phyloP scores from a whole-genome alignment of 1,140 invertebrate genomes.

The Drosophila subobscura region DNA sequence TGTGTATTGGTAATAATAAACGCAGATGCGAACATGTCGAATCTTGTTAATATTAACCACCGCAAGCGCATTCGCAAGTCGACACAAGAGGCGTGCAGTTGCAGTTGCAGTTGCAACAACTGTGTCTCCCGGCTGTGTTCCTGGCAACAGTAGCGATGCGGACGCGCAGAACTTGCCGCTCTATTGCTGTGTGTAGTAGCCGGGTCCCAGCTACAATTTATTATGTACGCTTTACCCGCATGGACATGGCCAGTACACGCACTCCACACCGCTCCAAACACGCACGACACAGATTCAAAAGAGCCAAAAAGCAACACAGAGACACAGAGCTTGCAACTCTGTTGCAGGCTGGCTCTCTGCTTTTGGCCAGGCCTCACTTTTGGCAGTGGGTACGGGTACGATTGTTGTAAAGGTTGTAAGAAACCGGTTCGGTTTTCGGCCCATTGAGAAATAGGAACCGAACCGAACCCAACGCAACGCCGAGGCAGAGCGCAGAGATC shows the following conservation, averaged over 20 bases:
- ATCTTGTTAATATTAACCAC: constrained; percentile 61
- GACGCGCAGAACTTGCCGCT: not conserved
- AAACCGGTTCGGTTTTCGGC: constrained; percentile 44
- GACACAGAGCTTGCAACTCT: too few relatives aligned
- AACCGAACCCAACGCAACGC: not conserved
- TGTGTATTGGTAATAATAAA: constrained; percentile 63
- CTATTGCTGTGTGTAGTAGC: constrained; percentile 38
- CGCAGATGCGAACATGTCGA: constrained; percentile 71
- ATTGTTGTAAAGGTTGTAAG: constrained; percentile 55
- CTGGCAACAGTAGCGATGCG: too few relatives aligned
- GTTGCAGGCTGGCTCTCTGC: not conserved
- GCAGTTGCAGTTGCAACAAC: constrained; percentile 12
- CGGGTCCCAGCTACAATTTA: constrained; percentile 75
- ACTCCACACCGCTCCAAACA: constrained; percentile 46
- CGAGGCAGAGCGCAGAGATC: not conserved
- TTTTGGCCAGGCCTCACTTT: constrained; percentile 17
- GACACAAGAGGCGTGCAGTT: constrained; percentile 31
- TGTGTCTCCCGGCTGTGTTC: too few relatives aligned
- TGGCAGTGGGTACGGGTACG: constrained; percentile 35
- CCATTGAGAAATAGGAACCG: constrained; percentile 57
- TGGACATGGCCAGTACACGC: constrained; percentile 69
- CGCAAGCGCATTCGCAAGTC: constrained; percentile 34
- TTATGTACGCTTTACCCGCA: constrained; percentile 73
- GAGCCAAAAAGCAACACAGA: not conserved
- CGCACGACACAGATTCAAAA: constrained; percentile 46